Conservation (phyloP, 2,113 vertebrate genomes). For the Rhadina sibilatrix region DNA sequence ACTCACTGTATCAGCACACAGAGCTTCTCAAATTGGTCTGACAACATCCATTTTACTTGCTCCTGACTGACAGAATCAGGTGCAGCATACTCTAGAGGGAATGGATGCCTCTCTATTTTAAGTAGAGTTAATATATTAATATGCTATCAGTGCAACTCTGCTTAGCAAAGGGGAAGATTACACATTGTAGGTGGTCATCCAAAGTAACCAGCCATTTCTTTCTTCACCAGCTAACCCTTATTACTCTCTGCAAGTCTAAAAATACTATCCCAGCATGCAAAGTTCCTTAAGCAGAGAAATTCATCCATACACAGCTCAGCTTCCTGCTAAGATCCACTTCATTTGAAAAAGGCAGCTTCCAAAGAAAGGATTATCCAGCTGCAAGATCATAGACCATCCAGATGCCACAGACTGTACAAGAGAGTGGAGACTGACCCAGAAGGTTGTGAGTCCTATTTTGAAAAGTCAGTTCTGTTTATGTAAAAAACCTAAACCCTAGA, state of each 20-base stretch:
- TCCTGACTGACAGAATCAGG: constrained; percentile 59
- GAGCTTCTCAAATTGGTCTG: background rate
- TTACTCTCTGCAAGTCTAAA: background rate
- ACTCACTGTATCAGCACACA: background rate
- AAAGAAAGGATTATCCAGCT: background rate
- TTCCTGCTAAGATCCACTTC: background rate
- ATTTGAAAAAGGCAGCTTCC: background rate
- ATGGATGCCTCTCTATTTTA: constrained; percentile 40
- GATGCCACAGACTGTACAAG: background rate
- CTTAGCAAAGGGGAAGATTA: constrained; percentile 1
- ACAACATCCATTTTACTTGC: constrained; percentile 9
- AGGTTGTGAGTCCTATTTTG: background rate
- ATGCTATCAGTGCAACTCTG: background rate
- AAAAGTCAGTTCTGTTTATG: background rate
- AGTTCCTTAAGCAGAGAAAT: background rate
- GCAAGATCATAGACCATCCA: background rate
- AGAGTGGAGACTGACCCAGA: background rate
- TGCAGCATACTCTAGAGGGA: constrained; percentile 28
- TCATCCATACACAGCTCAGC: background rate
- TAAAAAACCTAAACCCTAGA: background rate
- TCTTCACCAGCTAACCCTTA: background rate
- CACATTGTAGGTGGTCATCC: background rate
- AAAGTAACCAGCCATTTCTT: background rate
- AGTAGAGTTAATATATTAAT: constrained; percentile 24
- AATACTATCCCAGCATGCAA: background rate